Conservation (phyloP, 2,888 invertebrate genomes). For the Theodoxus fluviatilis region DNA sequence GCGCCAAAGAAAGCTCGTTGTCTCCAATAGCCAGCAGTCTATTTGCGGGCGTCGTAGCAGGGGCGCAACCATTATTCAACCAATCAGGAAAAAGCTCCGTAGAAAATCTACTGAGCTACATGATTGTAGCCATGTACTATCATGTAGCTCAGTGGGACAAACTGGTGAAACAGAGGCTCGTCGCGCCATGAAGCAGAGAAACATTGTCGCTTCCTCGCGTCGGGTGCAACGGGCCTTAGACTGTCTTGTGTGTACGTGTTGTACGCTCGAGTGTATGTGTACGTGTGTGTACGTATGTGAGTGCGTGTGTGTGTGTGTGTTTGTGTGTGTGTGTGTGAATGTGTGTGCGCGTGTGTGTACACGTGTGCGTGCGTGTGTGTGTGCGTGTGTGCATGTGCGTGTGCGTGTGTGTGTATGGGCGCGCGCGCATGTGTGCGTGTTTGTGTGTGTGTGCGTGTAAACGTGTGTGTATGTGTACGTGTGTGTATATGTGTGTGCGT, state of each 20-base stretch:
- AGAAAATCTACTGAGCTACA: no score
- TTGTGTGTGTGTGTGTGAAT: slow-evolving; percentile 10
- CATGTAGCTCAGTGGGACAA: no score
- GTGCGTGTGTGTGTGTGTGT: neutral
- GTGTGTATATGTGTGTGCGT: neutral
- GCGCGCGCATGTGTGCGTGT: neutral
- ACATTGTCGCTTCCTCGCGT: no score
- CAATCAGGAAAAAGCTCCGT: no score
- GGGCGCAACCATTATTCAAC: no score
- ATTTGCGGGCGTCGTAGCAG: no score
- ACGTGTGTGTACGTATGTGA: neutral
- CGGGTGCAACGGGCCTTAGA: no score
- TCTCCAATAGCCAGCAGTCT: no score
- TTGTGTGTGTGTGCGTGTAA: neutral
- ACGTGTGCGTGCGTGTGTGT: neutral
- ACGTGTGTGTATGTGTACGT: neutral
- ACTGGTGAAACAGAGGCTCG: no score
- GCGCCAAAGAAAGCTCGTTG: no score
- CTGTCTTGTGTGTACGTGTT: slow-evolving; percentile 5
- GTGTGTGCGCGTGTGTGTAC: neutral
- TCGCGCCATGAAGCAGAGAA: no score
- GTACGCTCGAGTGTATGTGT: neutral
- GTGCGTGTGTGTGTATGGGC: slow-evolving; percentile 4
- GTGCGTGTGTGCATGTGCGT: neutral
- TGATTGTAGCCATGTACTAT: no score